phyloP scores from a whole-genome alignment of 1,140 invertebrate genomes.

The Maniola jurtina region DNA sequence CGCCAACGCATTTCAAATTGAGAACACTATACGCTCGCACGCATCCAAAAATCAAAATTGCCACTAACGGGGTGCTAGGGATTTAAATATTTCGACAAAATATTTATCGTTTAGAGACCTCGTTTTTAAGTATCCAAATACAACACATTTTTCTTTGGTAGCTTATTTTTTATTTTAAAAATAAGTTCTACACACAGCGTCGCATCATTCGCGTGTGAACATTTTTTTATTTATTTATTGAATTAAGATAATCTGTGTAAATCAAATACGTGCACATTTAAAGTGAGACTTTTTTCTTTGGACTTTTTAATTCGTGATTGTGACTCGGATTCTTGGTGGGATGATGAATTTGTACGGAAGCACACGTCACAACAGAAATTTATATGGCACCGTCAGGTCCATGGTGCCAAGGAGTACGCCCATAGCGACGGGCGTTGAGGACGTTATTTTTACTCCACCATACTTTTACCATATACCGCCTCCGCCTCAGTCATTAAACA shows the following conservation, averaged over 20 bases:
- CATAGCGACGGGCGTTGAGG: constrained; percentile 52
- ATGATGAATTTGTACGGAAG: constrained; percentile 64
- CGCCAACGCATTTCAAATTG: constrained; percentile 48
- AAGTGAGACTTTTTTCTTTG: constrained; percentile 31
- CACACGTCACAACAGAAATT: constrained; percentile 53
- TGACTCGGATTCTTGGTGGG: constrained; percentile 36
- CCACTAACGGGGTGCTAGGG: constrained; percentile 46
- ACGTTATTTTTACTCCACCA: constrained; percentile 56
- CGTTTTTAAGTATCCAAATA: constrained; percentile 32
- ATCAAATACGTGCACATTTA: constrained; percentile 38
- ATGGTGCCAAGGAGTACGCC: constrained; percentile 55
- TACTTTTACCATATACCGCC: constrained; percentile 73
- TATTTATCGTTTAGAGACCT: constrained; percentile 63
- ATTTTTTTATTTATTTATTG: constrained; percentile 2
- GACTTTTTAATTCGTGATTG: constrained; percentile 43
- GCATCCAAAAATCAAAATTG: constrained; percentile 31
- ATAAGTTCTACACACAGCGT: constrained; percentile 61
- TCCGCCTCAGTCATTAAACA: constrained; percentile 60
- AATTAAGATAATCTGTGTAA: constrained; percentile 28
- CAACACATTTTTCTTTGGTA: constrained; percentile 39
- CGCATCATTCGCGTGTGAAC: constrained; percentile 22
- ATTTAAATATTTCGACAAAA: constrained; percentile 59
- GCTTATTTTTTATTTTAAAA: constrained; percentile 70
- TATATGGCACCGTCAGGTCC: constrained; percentile 69
- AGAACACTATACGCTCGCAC: constrained; percentile 45